Evolutionary conservation across 2,113 vertebrate species (phyloP), one percentile per base, ranked within the genome.

Genomic region (Sorex araneus): DNA sequence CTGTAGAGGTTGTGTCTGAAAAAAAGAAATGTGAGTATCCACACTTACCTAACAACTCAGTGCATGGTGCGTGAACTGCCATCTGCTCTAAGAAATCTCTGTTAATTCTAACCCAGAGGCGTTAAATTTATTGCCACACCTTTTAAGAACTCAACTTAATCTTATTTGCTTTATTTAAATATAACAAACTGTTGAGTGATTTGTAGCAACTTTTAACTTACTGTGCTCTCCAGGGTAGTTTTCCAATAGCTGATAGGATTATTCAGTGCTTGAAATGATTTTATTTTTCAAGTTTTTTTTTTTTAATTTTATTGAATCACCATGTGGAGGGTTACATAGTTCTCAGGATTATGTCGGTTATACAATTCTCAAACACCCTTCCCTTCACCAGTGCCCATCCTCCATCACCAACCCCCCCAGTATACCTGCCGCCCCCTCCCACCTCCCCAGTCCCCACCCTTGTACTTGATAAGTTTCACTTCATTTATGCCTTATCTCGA

Each of bases 1-100:
- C 34, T 34, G 64, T 21, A 36, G 78, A 95, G 21, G 12, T 15
- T 36, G 3, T 13, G 2, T 2, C 63, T 1, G 3, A n/a, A 25
- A 27, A 82, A 40, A 1, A 12, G 27, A 21, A 83, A 70, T 19
- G 96, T 95, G 80, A 96, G 94, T 96, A 92, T 75, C 5, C 8
- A 3, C 18, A 6, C 25, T 34, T 54, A 27, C 2, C 21, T 66
- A 13, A 19, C 2, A 25, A 19, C 10, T 91, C n/a, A 43, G 3
- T 16, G 10, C 1, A 4, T 0, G 13, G 5, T 27, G 11, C 36
- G 0, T 0, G 6, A 9, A 8, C 16, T 2, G 34, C 9, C 15
- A 27, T 8, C 8, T 30, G 12, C 34, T 84, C 32, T n/a, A 34
- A 73, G 25, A 1, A 76, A 13, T 79, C 84, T 63, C 15, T 36